Evolutionary conservation across 2,113 vertebrate genomes (phyloP).

Genomic region (Oryzias woworae): DNA sequence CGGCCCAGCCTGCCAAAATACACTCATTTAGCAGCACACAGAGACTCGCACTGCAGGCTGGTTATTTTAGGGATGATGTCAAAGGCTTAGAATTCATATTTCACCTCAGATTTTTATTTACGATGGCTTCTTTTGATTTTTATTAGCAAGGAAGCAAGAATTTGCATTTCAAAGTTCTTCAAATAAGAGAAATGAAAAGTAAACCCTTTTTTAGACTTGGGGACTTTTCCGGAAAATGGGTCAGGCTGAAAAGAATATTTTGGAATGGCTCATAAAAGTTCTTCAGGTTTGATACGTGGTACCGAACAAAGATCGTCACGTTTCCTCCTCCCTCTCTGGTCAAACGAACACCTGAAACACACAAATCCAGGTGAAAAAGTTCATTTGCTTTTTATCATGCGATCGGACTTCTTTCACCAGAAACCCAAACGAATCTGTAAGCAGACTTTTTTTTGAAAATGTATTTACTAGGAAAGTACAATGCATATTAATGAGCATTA

Average conservation of each 20-base stretch:
- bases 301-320: slow-evolving; percentile 46
- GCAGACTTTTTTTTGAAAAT: too few species aligned
- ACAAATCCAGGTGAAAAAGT: slow-evolving; percentile 34
- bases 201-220: slow-evolving; percentile 75
- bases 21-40: slow-evolving; percentile 76
- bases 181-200: slow-evolving; percentile 73
- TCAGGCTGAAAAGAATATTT: slow-evolving; percentile 67
- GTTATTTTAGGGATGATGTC: slow-evolving; percentile 76
- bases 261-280: slow-evolving; percentile 73
- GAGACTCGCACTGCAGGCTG: slow-evolving; percentile 65
- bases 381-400: slow-evolving; percentile 57
- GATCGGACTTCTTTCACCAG: slow-evolving; percentile 40
- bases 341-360: slow-evolving; percentile 53
- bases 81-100: slow-evolving; percentile 77
- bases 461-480: too few species aligned
- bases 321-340: slow-evolving; percentile 36
- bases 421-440: not conserved
- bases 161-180: slow-evolving; percentile 79
- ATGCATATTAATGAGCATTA: too few species aligned
- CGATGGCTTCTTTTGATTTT: slow-evolving; percentile 58
- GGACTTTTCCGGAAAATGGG: slow-evolving; percentile 72
- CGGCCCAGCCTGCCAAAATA: slow-evolving; percentile 74
- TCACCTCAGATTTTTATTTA: slow-evolving; percentile 70
- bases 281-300: slow-evolving; percentile 62
- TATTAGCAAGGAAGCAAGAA: slow-evolving; percentile 69